phyloP scores from a whole-genome alignment of 2,888 invertebrate species.

The Ormyrus pomaceus region DNA sequence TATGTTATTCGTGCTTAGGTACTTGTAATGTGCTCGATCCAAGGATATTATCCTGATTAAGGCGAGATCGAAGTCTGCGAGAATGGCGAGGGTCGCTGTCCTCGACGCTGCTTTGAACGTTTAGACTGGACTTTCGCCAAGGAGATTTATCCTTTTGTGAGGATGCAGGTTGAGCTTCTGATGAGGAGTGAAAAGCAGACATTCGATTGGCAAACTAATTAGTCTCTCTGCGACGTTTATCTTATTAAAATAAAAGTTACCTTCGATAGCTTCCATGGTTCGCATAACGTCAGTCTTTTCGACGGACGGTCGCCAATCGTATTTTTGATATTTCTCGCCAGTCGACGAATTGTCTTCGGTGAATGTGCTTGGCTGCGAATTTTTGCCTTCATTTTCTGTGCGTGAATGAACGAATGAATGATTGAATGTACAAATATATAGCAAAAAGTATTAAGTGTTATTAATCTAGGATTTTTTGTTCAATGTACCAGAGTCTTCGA shows the following conservation, averaged over 20 bases:
- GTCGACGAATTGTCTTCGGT: slow-evolving; percentile 82
- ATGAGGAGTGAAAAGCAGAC: slow-evolving; percentile 45
- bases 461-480: not conserved
- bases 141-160: slow-evolving; percentile 85
- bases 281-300: slow-evolving; percentile 90
- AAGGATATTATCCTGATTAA: slow-evolving; percentile 71
- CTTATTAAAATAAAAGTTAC: slow-evolving; percentile 73
- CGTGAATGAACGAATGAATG: slow-evolving; percentile 21
- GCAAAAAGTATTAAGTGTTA: not conserved
- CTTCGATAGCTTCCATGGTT: slow-evolving; percentile 91
- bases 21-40: slow-evolving; percentile 75
- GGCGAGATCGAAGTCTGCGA: slow-evolving; percentile 74
- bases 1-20: slow-evolving; percentile 17
- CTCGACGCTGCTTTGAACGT: slow-evolving; percentile 81
- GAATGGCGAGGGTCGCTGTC: slow-evolving; percentile 81
- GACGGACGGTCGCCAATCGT: slow-evolving; percentile 89
- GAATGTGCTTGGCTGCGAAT: slow-evolving; percentile 82
- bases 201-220: not conserved
- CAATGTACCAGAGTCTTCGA: slow-evolving; percentile 87
- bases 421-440: not conserved
- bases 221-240: not conserved
- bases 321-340: slow-evolving; percentile 76
- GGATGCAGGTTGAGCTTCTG: slow-evolving; percentile 83
- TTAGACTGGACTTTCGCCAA: slow-evolving; percentile 84
- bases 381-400: slow-evolving; percentile 87